These are phyloP conservation scores for Antheraea mylitta DNA, from an alignment of 1,140 invertebrate species.

Conservation along the genomic window DNA sequence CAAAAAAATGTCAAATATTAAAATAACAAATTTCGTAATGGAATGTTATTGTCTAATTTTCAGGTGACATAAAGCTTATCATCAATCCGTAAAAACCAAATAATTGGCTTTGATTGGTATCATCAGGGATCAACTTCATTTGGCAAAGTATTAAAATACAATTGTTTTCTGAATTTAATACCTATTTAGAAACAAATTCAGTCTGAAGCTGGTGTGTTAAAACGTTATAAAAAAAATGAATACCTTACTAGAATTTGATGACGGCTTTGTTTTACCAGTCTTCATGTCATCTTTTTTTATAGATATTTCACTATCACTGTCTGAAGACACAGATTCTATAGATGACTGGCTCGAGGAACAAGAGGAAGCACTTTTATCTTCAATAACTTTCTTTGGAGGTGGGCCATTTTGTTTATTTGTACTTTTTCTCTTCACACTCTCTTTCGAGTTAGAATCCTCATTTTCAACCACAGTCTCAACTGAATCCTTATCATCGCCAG, in stretches of 20 bases:
- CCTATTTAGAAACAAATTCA: too few species aligned
- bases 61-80: too few species aligned
- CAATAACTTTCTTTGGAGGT: conserved; percentile 58
- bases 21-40: too few species aligned
- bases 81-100: too few species aligned
- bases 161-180: too few species aligned
- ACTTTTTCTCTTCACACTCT: conserved; percentile 58
- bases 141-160: too few species aligned
- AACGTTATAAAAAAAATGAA: background rate
- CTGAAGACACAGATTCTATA: conserved; percentile 61
- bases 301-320: conserved; percentile 62
- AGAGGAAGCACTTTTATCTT: conserved; percentile 68
- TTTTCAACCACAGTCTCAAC: conserved; percentile 45
- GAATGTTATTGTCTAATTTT: too few species aligned
- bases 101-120: too few species aligned
- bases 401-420: conserved; percentile 56
- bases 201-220: background rate
- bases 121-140: too few species aligned
- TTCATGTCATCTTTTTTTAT: conserved; percentile 54
- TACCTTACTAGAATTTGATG: conserved; percentile 41
- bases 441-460: conserved; percentile 74
- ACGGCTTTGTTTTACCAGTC: conserved; percentile 53
- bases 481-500: conserved; percentile 59
- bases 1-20: too few species aligned
- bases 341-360: conserved; percentile 71